Base-by-base conservation (phyloP, 2,797 vertebrate genomes). In the Perodicticus potto region DNA sequence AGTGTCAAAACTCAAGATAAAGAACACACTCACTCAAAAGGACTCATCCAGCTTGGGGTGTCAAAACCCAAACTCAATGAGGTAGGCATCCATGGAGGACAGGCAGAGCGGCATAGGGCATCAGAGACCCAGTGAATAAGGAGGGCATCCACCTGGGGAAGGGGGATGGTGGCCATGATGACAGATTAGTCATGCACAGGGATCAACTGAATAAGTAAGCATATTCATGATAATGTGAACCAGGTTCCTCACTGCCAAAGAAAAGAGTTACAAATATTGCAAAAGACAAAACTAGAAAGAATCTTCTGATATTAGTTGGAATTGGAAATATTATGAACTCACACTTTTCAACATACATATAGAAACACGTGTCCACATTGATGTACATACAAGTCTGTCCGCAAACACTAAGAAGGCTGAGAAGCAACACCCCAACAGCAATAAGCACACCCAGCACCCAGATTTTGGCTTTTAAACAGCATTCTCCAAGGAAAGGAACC, bases 221-320 rank as follows among this genome's bases (percentile, higher is more conserved):
- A 37, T 61, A 61, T 80, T 74, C 84, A 90, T 25, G 27, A 90
- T 78, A 89, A 92, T 34, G 25, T 53, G 78, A 86, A 83, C 45
- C 19, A 25, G 37, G 69, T 10, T 74, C 40, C 55, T 92, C n/a
- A 11, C n/a, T 84, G 17, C 17, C 78, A 61, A 83, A 94, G 45
- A 86, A 40, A 37, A 19, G 87, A 73, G 67, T 95, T 65, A 93
- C 34, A 86, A 93, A 93, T 40, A 93, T 10, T 40, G 14, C 43
- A 95, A 86, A 9, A 49, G 61, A 81, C 49, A 83, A 93, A 78
- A 82, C 74, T 81, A 88, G 20, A 93, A 93, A 81, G 27, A 93
- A 82, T 87, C 37, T 59, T 69, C 16, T 43, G 81, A 57, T 89
- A 70, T 20, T 84, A 37, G 13, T 0, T 91, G 76, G 93, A 91